Conservation (phyloP, 2,797 vertebrate genomes). For the Peromyscus eremicus region DNA sequence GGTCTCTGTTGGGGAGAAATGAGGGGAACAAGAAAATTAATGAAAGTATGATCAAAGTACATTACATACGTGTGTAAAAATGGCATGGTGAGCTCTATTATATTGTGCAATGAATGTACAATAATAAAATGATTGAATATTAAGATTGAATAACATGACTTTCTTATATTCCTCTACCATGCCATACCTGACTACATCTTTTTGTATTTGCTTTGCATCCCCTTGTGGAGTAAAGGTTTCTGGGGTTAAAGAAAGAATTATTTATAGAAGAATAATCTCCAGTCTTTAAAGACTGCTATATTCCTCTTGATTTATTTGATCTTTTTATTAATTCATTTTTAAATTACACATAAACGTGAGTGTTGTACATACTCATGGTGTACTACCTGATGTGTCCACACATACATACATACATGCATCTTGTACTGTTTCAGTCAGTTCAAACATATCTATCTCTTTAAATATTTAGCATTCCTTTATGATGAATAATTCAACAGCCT, state of each 20-base stretch:
- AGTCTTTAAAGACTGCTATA: neutral
- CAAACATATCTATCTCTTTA: neutral
- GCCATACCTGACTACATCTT: too few relatives aligned
- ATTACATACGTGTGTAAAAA: neutral
- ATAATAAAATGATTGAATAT: neutral
- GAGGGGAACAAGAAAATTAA: neutral
- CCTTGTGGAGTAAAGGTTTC: neutral
- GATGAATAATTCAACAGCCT: neutral
- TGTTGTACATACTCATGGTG: neutral
- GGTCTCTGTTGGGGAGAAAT: neutral
- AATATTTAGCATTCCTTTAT: neutral
- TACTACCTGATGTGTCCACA: neutral
- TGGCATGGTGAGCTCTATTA: neutral
- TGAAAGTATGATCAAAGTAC: neutral
- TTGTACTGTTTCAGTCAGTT: neutral
- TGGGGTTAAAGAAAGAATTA: neutral
- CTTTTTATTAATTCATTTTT: neutral
- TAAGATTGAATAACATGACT: neutral
- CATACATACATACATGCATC: neutral
- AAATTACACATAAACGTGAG: neutral
- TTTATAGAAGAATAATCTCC: neutral
- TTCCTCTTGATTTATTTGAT: neutral
- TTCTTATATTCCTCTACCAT: neutral
- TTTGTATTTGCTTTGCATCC: neutral
- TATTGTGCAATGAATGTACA: neutral